phyloP scores from a whole-genome alignment of 1,140 invertebrate species.

The Xylocopa sonorina region DNA sequence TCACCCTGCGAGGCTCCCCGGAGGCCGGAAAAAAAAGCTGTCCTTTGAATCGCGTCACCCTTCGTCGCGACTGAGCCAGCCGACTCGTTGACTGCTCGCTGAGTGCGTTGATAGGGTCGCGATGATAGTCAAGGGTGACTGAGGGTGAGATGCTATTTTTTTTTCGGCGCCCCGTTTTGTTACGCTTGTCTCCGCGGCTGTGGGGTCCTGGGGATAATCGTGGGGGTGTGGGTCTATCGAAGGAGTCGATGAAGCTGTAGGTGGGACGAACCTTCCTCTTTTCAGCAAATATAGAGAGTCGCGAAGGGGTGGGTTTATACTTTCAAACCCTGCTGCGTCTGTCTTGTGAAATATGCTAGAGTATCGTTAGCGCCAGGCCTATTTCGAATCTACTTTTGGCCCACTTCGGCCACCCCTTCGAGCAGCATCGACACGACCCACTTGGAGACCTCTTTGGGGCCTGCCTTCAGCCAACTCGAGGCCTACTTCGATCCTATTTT shows the following conservation, averaged over 20 bases:
- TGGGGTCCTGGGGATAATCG: neutral
- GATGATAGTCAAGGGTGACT: too few species aligned
- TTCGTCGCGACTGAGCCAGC: neutral
- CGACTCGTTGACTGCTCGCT: neutral
- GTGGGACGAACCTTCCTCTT: too few species aligned
- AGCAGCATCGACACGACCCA: neutral
- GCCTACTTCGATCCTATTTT: conserved; percentile 16
- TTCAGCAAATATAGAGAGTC: too few species aligned
- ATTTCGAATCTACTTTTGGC: conserved; percentile 4
- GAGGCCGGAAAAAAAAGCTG: conserved; percentile 18
- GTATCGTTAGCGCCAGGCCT: conserved; percentile 4
- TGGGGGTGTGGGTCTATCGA: neutral
- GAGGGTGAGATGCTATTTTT: too few species aligned
- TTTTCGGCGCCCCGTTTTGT: neutral
- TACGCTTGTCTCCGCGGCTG: neutral
- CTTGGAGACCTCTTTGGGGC: conserved; percentile 8
- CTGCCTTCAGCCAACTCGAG: neutral
- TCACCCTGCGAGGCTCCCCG: conserved; percentile 4
- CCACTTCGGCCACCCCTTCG: neutral
- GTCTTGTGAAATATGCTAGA: too few species aligned
- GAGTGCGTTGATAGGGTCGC: neutral
- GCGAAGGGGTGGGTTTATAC: too few species aligned
- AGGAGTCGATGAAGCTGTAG: too few species aligned
- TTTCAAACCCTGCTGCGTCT: too few species aligned
- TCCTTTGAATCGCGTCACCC: conserved; percentile 31